A percentile compares a stretch with the other conserved stretches of the same genome.
These are phyloP conservation scores for Nephrotoma appendiculata DNA, from an alignment of 2,888 invertebrate species.

Conservation along the genomic window DNA sequence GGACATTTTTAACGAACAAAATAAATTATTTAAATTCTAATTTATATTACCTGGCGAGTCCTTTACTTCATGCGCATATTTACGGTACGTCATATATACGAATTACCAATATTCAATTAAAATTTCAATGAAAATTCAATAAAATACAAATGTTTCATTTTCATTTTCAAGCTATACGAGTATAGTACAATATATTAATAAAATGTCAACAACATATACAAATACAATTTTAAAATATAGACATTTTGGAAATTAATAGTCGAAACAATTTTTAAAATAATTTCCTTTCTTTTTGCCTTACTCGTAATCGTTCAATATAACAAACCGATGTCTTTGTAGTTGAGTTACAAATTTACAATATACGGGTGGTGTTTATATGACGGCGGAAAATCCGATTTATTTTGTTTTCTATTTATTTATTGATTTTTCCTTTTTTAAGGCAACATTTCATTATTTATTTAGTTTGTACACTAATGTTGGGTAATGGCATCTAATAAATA, in stretches of 20 bases:
- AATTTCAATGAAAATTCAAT: neutral
- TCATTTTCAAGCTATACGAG: neutral
- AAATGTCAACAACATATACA: neutral
- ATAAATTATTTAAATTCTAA: neutral
- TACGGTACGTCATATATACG: neutral
- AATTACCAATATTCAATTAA: neutral
- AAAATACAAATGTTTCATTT: neutral
- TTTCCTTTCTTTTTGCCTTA: neutral
- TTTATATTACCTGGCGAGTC: neutral
- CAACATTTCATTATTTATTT: neutral
- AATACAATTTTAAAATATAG: neutral
- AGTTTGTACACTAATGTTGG: neutral
- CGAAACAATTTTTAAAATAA: neutral
- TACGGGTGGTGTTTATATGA: neutral
- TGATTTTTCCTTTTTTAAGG: neutral
- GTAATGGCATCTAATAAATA: neutral
- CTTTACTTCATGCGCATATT: no score
- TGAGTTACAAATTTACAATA: neutral
- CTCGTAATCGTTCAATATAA: neutral
- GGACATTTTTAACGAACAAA: neutral
- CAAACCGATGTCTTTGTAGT: neutral
- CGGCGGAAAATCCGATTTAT: neutral
- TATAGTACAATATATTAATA: neutral
- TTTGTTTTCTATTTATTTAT: neutral
- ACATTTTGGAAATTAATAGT: neutral